These are phyloP conservation scores for Solea solea DNA, from an alignment of 2,113 vertebrate species.

Conservation along the genomic window DNA sequence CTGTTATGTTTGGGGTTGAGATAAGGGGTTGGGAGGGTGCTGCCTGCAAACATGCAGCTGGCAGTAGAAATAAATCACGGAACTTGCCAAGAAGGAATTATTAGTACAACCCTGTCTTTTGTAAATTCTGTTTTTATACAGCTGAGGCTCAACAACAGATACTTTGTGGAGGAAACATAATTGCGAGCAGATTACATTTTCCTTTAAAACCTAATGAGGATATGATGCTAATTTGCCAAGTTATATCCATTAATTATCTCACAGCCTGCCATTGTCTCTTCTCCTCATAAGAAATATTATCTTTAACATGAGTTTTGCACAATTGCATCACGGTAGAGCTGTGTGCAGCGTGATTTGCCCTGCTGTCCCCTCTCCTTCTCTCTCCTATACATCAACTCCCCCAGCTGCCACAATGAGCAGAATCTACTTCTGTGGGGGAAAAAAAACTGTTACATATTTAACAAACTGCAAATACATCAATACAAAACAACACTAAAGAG, in stretches of 20 bases:
- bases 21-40: constrained; percentile 37
- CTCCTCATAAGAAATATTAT: too few species aligned
- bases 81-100: constrained; percentile 24
- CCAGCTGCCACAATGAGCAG: too few species aligned
- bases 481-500: too few species aligned
- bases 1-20: constrained; percentile 54
- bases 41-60: constrained; percentile 42
- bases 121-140: not conserved
- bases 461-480: too few species aligned
- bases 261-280: not conserved
- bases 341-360: too few species aligned
- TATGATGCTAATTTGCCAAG: not conserved
- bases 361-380: too few species aligned
- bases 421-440: too few species aligned
- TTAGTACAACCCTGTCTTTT: not conserved
- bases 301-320: too few species aligned
- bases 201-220: not conserved
- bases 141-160: not conserved
- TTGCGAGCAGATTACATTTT: not conserved
- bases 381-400: too few species aligned
- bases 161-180: not conserved
- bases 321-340: too few species aligned
- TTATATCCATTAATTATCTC: not conserved
- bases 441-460: too few species aligned
- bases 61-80: not conserved